phyloP scores from a whole-genome alignment of 1,140 invertebrate genomes.

The Goniozus legneri region DNA sequence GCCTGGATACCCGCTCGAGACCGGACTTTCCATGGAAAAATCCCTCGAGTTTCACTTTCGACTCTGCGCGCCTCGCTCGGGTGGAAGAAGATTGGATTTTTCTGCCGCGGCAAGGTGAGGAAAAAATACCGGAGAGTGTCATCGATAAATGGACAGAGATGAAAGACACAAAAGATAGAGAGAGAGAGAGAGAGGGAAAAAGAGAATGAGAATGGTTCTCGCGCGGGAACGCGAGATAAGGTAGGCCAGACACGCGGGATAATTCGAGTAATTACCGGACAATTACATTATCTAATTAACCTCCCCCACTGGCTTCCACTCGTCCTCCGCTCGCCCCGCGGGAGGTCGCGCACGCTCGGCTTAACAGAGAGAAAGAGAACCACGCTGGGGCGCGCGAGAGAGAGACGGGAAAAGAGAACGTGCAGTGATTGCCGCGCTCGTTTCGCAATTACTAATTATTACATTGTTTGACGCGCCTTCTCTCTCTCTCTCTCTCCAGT shows the following conservation, averaged over 20 bases:
- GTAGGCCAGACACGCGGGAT: conserved; percentile 35
- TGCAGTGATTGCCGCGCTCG: conserved; percentile 41
- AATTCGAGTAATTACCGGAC: conserved; percentile 46
- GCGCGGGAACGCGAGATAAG: not conserved
- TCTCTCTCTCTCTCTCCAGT: conserved; percentile 1
- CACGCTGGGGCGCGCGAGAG: not conserved
- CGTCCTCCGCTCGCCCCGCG: too few relatives aligned
- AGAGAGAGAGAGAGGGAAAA: conserved; percentile 6
- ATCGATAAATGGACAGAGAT: conserved; percentile 4
- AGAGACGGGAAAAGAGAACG: not conserved
- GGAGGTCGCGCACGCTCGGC: conserved; percentile 29
- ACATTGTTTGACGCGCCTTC: conserved; percentile 35
- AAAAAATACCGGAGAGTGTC: conserved; percentile 6
- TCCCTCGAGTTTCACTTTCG: too few relatives aligned
- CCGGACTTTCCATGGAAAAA: too few relatives aligned
- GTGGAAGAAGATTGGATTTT: too few relatives aligned
- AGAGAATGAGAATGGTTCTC: not conserved
- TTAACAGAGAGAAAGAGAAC: not conserved
- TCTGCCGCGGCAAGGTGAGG: too few relatives aligned
- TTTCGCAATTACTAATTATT: conserved; percentile 44
- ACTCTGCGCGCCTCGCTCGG: too few relatives aligned
- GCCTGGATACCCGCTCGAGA: too few relatives aligned
- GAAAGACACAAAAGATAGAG: too few relatives aligned
- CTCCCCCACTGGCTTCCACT: too few relatives aligned
- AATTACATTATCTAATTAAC: conserved; percentile 54